phyloP scores from a whole-genome alignment of 2,113 vertebrate genomes.

The Myotis yumanensis region DNA sequence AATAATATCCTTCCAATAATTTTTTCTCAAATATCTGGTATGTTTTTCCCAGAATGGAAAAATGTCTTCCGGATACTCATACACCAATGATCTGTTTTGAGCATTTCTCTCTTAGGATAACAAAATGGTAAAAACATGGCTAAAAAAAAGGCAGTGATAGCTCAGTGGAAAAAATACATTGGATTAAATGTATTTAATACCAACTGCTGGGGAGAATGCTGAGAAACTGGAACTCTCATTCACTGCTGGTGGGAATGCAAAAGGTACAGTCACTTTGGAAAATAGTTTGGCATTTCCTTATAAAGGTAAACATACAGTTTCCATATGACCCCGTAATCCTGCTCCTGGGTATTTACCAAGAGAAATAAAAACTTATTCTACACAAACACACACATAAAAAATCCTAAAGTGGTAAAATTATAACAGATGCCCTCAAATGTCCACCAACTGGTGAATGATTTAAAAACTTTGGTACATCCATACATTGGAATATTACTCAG shows the following conservation, averaged over 20 bases:
- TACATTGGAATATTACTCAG: not conserved
- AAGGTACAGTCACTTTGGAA: not conserved
- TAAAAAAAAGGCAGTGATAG: not conserved
- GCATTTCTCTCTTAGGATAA: conserved; percentile 15
- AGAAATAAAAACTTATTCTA: not conserved
- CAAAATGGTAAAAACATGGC: conserved; percentile 25
- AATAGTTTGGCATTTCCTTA: not conserved
- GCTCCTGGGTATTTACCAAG: not conserved
- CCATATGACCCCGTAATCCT: not conserved
- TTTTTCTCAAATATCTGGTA: conserved; percentile 31
- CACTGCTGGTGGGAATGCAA: not conserved
- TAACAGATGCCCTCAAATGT: not conserved
- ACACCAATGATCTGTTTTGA: conserved; percentile 20
- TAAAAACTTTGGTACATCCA: not conserved
- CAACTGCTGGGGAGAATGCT: not conserved
- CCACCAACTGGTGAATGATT: not conserved
- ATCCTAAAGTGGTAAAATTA: too few species aligned
- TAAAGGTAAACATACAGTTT: not conserved
- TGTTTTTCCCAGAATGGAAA: conserved; percentile 34
- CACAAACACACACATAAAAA: not conserved
- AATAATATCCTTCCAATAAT: conserved; percentile 11
- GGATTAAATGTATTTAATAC: not conserved
- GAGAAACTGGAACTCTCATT: not conserved
- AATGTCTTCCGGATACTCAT: not conserved
- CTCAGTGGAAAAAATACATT: not conserved